Evolutionary conservation across 2,797 vertebrate genomes (phyloP), one percentile per base, ranked within the genome.

Genomic region (Prunella strophiata): DNA sequence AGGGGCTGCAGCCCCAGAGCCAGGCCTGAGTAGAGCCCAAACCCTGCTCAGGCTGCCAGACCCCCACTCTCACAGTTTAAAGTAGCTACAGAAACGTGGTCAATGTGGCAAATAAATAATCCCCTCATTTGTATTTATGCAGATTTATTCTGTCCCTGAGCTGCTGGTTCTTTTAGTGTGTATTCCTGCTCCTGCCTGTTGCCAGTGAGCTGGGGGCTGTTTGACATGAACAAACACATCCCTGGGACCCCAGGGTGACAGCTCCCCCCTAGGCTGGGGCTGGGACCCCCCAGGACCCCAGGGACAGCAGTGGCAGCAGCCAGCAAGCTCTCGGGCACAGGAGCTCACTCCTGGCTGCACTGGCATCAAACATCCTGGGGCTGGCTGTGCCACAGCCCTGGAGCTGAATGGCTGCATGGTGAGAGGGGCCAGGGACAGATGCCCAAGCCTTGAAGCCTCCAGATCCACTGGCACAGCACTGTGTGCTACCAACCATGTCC

Each of bases 131-230:
- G 79, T 85, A 62, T 84, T 84, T 91, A 94, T 94, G 96, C 88
- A 94, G 83, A 93, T 95, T 91, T 91, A 93, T 96, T 94, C 95
- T 75, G 70, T 78, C 86, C 88, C 90, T 25, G 30, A 62, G 85
- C 90, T 84, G 70, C 90, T 90, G 73, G 40, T 78, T 87, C 71
- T 48, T 75, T 79, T 14, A 63, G 59, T 61, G 67, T 36, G 51
- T 40, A 10, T 9, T 84, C 51, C 59, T 42, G 85, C 70, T 81
- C 29, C 43, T 0, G 22, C 45, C 52, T 77, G 78, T 84, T 75
- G 67, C 80, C 86, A 65, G 91, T 0, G 16, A 85, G 63, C 63
- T 32, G 59, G 89, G 91, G 83, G 79, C 79, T 94, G 91, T 79
- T 57, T n/a, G 74, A 94, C 95, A 93, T 1, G 80, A 72, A 19